These are phyloP conservation scores for Orius insidiosus DNA, from an alignment of 1,140 invertebrate genomes.

Conservation along the genomic window DNA sequence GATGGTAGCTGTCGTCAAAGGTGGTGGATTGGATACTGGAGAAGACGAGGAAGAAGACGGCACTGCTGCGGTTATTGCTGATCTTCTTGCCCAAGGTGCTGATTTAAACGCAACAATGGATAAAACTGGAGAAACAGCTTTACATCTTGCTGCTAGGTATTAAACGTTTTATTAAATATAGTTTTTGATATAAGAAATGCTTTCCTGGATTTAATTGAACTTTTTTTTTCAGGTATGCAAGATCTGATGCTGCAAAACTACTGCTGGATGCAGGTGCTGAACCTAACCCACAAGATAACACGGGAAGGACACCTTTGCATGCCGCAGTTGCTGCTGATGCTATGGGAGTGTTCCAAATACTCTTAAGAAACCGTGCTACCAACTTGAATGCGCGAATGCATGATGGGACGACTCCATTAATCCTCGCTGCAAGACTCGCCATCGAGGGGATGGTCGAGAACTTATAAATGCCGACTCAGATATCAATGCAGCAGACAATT, in stretches of 20 bases:
- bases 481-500: constrained; percentile 87
- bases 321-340: constrained; percentile 91
- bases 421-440: constrained; percentile 73
- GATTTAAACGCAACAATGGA: constrained; percentile 85
- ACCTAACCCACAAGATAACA: constrained; percentile 85
- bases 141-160: constrained; percentile 79
- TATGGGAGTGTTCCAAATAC: constrained; percentile 82
- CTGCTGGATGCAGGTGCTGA: constrained; percentile 86
- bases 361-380: constrained; percentile 77
- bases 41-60: constrained; percentile 73
- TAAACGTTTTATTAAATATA: not conserved
- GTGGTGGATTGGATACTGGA: constrained; percentile 48
- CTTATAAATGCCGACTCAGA: constrained; percentile 87
- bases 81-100: constrained; percentile 79
- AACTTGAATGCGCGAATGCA: constrained; percentile 88
- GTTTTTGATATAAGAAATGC: too few relatives aligned
- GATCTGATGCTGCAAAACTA: constrained; percentile 85
- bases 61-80: constrained; percentile 80
- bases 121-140: constrained; percentile 82
- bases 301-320: constrained; percentile 82
- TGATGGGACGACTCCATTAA: constrained; percentile 88
- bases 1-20: constrained; percentile 80
- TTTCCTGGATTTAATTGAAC: too few relatives aligned
- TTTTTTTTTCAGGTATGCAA: constrained; percentile 45
- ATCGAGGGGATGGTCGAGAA: constrained; percentile 93